phyloP scores from a whole-genome alignment of 2,888 invertebrate species.

The Griposia aprilina region DNA sequence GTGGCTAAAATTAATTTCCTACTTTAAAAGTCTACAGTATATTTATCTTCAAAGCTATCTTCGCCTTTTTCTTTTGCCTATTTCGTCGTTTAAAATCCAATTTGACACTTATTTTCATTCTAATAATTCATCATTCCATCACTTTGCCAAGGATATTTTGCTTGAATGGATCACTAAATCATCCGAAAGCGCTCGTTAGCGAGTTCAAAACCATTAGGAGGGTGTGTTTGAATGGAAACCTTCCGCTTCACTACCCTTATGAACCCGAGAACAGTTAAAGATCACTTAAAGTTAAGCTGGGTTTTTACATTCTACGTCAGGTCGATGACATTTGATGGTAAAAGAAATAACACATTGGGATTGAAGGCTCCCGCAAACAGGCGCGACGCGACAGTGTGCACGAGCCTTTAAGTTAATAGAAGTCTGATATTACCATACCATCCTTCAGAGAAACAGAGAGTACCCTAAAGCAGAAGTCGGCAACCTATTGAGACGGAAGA shows the following conservation, averaged over 20 bases:
- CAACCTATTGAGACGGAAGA: no score
- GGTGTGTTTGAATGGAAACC: constrained; percentile 5
- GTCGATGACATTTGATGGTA: constrained; percentile 7
- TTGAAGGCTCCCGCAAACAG: no score
- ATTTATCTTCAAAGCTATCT: background rate
- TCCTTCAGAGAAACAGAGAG: no score
- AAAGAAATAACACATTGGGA: background rate
- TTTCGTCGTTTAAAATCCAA: background rate
- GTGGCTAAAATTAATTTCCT: background rate
- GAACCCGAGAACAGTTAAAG: constrained; percentile 23
- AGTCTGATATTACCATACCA: no score
- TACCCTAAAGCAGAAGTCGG: no score
- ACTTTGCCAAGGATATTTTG: background rate
- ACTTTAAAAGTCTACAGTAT: background rate
- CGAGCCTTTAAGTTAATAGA: background rate
- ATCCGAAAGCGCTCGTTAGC: constrained; percentile 22
- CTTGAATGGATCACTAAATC: constrained; percentile 31
- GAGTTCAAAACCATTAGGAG: constrained; percentile 37
- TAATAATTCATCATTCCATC: constrained; percentile 8
- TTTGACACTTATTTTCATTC: background rate
- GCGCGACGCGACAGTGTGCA: no score
- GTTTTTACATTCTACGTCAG: background rate
- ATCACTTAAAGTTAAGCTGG: constrained; percentile 14
- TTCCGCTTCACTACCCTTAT: constrained; percentile 26
- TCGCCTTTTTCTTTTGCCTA: background rate